Base-by-base conservation (phyloP, 1,140 invertebrate genomes). In the Lasioglossum albipes region DNA sequence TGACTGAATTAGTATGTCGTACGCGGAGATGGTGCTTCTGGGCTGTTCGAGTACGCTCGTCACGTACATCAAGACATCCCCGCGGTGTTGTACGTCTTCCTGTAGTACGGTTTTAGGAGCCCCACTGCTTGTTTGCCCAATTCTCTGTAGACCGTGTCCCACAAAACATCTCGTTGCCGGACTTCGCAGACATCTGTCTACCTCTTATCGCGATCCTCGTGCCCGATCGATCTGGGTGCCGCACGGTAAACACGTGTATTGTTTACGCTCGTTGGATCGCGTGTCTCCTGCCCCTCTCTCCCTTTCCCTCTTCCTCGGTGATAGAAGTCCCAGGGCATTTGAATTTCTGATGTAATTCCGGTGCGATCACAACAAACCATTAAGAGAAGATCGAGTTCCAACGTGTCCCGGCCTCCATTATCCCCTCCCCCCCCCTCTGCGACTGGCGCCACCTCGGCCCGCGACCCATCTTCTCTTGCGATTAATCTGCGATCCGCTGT, bases 231-330 rank as follows among this genome's bases (percentile, higher is more conserved):
- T 86, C 74, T 42, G 7, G 20, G 49, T 59, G 57, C 64, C 66
- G 79, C 64, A 62, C 62, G 62, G 68, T 74, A 84, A 86, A 86
- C 84, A 85, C 75, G 61, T 76, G 81, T 76, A 68, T 83, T 86
- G 84, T 86, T 85, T 83, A 72, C 84, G 75, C 64, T 36, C 36
- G 73, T 64, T 68, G 72, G 36, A 31, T 79, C 71, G 57, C 27
- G 3, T n/a, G 10, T 16, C 12, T 22, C 27, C 16, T 27, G 45
- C 31, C 59, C 31, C 31, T 18, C 7, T 4, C 61, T 62, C 27
- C n/a, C 7, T 5, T n/a, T n/a, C 42, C n/a, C 45, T 54, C 42
- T 7, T n/a, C 7, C 2, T 42, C 12, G 20, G 18, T 9, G 22
- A 4, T 22, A 7, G 36, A 61, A 52, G 27, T 49, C 41, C 31